phyloP scores from a whole-genome alignment of 2,113 vertebrate genomes.

The Neofelis nebulosa region DNA sequence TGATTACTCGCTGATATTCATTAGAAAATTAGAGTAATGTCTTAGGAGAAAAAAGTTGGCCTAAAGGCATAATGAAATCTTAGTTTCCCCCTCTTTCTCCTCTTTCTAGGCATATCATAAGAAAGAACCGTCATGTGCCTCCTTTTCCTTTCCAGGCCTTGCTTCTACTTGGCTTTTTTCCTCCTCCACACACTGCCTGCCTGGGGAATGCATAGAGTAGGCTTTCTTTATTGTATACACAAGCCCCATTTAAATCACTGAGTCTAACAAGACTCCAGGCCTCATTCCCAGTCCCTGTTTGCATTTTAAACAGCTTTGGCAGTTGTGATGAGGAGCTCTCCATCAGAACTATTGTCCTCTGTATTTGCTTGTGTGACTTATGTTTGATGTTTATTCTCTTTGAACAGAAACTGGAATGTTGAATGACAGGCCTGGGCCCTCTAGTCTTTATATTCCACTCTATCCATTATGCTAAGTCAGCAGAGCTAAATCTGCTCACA shows the following conservation, averaged over 20 bases:
- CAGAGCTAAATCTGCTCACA: not conserved
- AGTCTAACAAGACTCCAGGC: not conserved
- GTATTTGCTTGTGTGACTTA: not conserved
- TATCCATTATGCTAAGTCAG: not conserved
- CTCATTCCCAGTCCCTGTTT: not conserved
- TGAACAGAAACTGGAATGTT: not conserved
- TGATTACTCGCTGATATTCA: constrained; percentile 13
- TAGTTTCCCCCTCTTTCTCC: not conserved
- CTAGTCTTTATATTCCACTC: not conserved
- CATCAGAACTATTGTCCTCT: not conserved
- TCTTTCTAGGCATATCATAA: not conserved
- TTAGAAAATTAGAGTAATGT: constrained; percentile 29
- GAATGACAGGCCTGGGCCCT: not conserved
- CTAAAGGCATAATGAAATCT: constrained; percentile 21
- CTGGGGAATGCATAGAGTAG: not conserved
- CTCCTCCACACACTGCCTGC: not conserved
- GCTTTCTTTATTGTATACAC: not conserved
- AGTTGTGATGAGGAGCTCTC: not conserved
- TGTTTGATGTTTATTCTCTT: not conserved
- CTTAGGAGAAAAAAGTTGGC: not conserved
- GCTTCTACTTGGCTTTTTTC: not conserved
- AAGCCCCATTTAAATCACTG: constrained; percentile 35
- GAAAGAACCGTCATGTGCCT: not conserved
- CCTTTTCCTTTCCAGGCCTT: not conserved
- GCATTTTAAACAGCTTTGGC: not conserved